Conservation (phyloP, 2,113 vertebrate genomes). For the Megalops atlanticus region DNA sequence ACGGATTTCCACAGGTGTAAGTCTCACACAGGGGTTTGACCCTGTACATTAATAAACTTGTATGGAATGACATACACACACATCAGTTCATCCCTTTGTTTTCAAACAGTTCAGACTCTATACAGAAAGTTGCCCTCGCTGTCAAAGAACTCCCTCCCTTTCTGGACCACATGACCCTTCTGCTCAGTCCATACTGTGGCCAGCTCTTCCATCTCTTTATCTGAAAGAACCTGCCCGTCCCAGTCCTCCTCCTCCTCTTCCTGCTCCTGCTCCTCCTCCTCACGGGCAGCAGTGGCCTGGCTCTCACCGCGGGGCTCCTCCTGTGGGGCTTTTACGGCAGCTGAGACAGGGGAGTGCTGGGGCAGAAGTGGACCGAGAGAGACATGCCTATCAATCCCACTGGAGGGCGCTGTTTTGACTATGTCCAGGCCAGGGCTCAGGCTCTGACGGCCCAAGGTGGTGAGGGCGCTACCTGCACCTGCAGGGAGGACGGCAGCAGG, state of each 20-base stretch:
- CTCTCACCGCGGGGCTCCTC: not conserved
- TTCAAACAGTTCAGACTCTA: constrained; percentile 63
- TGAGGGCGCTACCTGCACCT: constrained; percentile 34
- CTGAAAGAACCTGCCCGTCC: constrained; percentile 55
- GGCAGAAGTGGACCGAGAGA: not conserved
- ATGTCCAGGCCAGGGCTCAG: constrained; percentile 5
- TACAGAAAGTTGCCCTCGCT: constrained; percentile 78
- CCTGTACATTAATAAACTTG: too few relatives aligned
- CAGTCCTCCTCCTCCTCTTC: constrained; percentile 47
- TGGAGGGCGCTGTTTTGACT: not conserved
- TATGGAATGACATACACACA: not conserved
- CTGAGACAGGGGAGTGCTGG: not conserved
- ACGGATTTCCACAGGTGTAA: not conserved
- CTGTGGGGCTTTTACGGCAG: not conserved
- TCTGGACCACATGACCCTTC: constrained; percentile 56
- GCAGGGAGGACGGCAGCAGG: constrained; percentile 26
- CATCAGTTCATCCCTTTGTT: not conserved
- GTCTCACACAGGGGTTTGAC: not conserved
- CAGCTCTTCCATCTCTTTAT: constrained; percentile 55
- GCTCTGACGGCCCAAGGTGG: constrained; percentile 28
- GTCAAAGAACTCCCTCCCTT: constrained; percentile 78
- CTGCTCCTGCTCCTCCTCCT: constrained; percentile 13
- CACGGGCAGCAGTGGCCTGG: not conserved
- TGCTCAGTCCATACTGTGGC: constrained; percentile 30
- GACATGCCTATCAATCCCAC: not conserved